phyloP scores from a whole-genome alignment of 2,797 vertebrate genomes.

The Danionella dracula region DNA sequence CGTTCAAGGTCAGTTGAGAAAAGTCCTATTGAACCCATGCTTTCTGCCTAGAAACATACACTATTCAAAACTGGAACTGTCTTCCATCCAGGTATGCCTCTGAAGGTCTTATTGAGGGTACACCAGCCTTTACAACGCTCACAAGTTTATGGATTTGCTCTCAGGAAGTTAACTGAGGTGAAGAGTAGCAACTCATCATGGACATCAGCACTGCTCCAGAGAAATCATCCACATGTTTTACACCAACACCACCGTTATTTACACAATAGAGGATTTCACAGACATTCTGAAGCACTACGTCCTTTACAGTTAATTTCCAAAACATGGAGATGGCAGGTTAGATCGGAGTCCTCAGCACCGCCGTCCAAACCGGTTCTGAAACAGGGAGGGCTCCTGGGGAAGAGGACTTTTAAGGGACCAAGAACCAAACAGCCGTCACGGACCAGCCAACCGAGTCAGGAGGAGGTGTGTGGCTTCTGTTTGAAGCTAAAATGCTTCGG shows the following conservation, averaged over 20 bases:
- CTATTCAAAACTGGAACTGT: neutral
- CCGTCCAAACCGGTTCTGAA: constrained; percentile 68
- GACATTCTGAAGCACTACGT: neutral
- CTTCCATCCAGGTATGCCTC: constrained; percentile 52
- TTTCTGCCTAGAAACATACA: neutral
- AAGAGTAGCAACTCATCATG: neutral
- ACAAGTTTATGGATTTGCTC: constrained; percentile 24
- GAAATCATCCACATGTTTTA: neutral
- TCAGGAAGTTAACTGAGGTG: neutral
- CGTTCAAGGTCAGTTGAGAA: constrained; percentile 34
- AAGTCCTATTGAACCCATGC: neutral
- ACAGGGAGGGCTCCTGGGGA: constrained; percentile 60
- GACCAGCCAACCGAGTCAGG: constrained; percentile 75
- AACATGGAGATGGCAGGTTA: constrained; percentile 41
- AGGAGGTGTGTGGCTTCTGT: constrained; percentile 46
- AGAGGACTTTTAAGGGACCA: constrained; percentile 83
- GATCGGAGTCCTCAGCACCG: constrained; percentile 57
- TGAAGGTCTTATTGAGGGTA: constrained; percentile 51
- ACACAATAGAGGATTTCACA: neutral
- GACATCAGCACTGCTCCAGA: constrained; percentile 10
- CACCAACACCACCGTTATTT: neutral
- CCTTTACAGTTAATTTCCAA: neutral
- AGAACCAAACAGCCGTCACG: constrained; percentile 94
- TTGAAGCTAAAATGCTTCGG: neutral
- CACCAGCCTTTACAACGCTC: constrained; percentile 34